Evolutionary conservation across 2,797 vertebrate genomes (phyloP).

Genomic region (Myoxocephalus aenaeus): DNA sequence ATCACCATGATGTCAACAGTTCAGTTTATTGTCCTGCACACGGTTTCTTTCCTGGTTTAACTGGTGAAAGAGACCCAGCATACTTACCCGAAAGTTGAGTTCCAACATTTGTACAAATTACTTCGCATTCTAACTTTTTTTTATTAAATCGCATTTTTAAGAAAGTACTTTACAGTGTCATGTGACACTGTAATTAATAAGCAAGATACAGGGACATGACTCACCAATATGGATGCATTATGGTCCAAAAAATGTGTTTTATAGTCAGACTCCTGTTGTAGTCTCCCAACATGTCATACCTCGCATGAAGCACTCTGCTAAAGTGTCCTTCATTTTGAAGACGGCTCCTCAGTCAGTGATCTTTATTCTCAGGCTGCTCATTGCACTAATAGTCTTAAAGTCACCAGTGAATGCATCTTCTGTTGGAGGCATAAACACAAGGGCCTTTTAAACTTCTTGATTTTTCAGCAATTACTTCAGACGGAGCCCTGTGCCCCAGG

Average conservation of each 20-base stretch:
- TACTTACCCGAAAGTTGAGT: neutral
- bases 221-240: neutral
- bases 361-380: constrained; percentile 12
- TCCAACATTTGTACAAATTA: neutral
- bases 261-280: neutral
- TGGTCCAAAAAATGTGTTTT: neutral
- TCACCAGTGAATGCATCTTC: neutral
- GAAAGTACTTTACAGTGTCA: neutral
- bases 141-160: no score
- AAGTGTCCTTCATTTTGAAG: constrained; percentile 20
- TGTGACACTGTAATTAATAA: neutral
- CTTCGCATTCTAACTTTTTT: neutral
- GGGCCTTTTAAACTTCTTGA: constrained; percentile 19
- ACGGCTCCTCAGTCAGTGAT: constrained; percentile 17
- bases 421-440: neutral
- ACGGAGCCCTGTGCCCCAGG: constrained; percentile 1
- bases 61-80: neutral
- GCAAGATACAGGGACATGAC: neutral
- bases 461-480: constrained; percentile 11
- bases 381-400: constrained; percentile 18
- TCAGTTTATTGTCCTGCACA: neutral
- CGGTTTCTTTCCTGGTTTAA: neutral
- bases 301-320: neutral
- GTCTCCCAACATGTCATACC: neutral
- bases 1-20: constrained; percentile 2